A percentile compares a stretch with the other conserved stretches of the same genome.
Conservation (phyloP, 92 coral and sea anemone genomes). For the Palythoa grandis region DNA sequence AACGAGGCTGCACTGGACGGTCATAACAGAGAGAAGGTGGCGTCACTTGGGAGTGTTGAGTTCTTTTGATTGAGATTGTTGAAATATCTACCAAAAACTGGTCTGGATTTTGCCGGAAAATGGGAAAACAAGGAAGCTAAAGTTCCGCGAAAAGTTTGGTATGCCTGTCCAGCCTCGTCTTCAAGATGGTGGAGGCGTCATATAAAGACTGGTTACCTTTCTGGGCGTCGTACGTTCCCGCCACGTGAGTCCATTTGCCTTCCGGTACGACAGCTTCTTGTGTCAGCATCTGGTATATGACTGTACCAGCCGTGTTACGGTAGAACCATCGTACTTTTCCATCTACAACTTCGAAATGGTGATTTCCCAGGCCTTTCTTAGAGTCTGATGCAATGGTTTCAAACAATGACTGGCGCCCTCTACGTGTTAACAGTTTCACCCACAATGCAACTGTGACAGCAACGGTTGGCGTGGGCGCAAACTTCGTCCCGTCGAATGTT, state of each 20-base stretch:
- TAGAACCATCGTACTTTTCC: constrained; percentile 80
- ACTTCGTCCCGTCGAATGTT: constrained; percentile 67
- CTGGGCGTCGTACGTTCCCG: constrained; percentile 72
- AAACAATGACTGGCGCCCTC: constrained; percentile 76
- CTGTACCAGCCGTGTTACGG: constrained; percentile 56
- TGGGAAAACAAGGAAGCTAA: too few relatives aligned
- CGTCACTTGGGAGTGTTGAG: too few relatives aligned
- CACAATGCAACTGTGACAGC: constrained; percentile 82
- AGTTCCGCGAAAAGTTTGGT: too few relatives aligned
- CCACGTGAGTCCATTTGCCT: constrained; percentile 80
- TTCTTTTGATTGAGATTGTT: too few relatives aligned
- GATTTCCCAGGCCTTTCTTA: constrained; percentile 56
- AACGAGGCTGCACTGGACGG: too few relatives aligned
- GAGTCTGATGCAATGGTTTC: constrained; percentile 63
- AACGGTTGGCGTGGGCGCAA: constrained; percentile 70
- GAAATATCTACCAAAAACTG: too few relatives aligned
- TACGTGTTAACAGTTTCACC: constrained; percentile 60
- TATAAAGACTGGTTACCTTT: constrained; percentile 47
- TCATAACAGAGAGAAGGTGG: too few relatives aligned
- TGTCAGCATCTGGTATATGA: constrained; percentile 61
- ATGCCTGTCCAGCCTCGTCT: too few relatives aligned
- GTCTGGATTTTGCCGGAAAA: too few relatives aligned
- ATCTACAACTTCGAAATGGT: constrained; percentile 71
- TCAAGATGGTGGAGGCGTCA: too few relatives aligned
- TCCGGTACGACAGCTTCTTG: constrained; percentile 55